These are phyloP conservation scores for Macropus fuliginosus DNA, from an alignment of 2,797 vertebrate species.

Conservation along the genomic window DNA sequence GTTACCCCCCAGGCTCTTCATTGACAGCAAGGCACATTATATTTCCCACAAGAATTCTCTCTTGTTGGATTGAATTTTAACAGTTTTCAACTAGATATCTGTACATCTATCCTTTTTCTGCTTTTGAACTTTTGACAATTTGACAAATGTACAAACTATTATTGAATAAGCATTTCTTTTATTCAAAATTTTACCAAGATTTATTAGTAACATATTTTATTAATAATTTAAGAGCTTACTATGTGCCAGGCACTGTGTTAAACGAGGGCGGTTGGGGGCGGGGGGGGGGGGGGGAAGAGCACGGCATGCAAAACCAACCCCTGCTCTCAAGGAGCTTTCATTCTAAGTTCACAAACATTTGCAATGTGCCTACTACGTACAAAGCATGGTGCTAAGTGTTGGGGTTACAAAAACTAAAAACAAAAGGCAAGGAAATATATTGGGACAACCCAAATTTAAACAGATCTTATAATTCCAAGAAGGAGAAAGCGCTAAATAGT, in stretches of 20 bases:
- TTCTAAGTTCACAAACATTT: background rate
- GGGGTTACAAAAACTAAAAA: too few relatives aligned
- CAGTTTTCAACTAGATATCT: slow-evolving; percentile 47
- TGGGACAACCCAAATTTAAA: background rate
- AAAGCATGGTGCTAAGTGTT: background rate
- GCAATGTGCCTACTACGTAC: background rate
- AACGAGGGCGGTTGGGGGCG: too few relatives aligned
- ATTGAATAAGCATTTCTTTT: background rate
- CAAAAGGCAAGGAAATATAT: too few relatives aligned
- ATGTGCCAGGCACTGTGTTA: background rate
- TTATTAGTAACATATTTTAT: too few relatives aligned
- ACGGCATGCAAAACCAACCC: too few relatives aligned
- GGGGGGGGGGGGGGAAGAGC: too few relatives aligned
- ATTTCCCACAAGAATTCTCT: background rate
- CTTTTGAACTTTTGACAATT: slow-evolving; percentile 41
- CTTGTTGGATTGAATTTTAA: slow-evolving; percentile 46
- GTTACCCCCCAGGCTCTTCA: background rate
- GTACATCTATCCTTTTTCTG: slow-evolving; percentile 35
- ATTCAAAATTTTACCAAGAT: too few relatives aligned
- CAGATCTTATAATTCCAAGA: background rate
- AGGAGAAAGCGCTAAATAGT: background rate
- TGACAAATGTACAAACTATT: slow-evolving; percentile 14
- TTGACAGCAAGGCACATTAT: background rate
- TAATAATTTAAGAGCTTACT: background rate
- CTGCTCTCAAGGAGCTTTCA: background rate